phyloP scores from a whole-genome alignment of 1,140 invertebrate species.

The Drosophila nigromelanica region DNA sequence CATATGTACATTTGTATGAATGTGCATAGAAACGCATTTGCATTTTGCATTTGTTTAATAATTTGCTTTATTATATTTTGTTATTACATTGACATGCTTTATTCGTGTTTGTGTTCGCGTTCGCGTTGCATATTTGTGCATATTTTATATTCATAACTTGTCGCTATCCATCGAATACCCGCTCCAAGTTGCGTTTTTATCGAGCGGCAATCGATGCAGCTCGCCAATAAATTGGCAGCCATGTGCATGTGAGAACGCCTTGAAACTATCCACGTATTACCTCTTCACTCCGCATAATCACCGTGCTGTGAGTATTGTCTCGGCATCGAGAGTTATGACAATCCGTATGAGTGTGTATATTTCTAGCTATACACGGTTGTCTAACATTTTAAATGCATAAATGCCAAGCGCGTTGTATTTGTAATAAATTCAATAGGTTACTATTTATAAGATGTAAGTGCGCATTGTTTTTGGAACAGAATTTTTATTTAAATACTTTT shows the following conservation, averaged over 20 bases:
- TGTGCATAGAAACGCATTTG: constrained; percentile 35
- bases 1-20: background rate
- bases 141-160: constrained; percentile 83
- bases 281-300: background rate
- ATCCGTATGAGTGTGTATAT: constrained; percentile 41
- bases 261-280: constrained; percentile 51
- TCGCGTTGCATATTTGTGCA: constrained; percentile 73
- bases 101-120: constrained; percentile 57
- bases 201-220: constrained; percentile 71
- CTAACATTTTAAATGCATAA: constrained; percentile 40
- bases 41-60: constrained; percentile 78
- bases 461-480: constrained; percentile 11
- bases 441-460: constrained; percentile 38
- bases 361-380: constrained; percentile 26
- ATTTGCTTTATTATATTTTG: constrained; percentile 74
- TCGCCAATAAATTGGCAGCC: constrained; percentile 73
- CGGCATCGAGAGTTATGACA: constrained; percentile 75
- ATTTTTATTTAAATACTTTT: too few relatives aligned
- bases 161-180: constrained; percentile 46
- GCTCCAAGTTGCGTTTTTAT: constrained; percentile 62
- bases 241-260: constrained; percentile 63
- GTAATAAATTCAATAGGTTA: constrained; percentile 40
- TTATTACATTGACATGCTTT: constrained; percentile 79
- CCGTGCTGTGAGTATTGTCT: constrained; percentile 50
- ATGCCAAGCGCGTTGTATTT: constrained; percentile 39